phyloP scores from a whole-genome alignment of 2,888 invertebrate species.

The Heteromurus nitidus region DNA sequence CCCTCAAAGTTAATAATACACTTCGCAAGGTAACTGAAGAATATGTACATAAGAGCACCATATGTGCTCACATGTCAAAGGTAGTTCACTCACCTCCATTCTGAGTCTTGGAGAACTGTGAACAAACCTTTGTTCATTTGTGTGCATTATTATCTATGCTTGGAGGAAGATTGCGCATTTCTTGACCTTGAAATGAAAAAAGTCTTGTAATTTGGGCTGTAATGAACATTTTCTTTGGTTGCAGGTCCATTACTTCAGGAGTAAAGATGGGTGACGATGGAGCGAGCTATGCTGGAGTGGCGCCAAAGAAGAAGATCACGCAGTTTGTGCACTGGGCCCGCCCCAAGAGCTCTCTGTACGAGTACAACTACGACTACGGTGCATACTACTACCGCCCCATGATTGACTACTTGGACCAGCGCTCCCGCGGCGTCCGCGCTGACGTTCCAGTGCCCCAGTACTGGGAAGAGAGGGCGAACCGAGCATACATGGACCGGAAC shows the following conservation, averaged over 20 bases:
- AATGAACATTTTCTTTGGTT: slow-evolving; percentile 10
- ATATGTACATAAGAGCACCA: no score
- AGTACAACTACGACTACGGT: slow-evolving; percentile 89
- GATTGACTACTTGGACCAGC: slow-evolving; percentile 85
- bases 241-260: slow-evolving; percentile 46
- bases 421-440: slow-evolving; percentile 66
- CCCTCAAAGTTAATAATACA: no score
- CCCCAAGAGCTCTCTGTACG: slow-evolving; percentile 71
- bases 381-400: slow-evolving; percentile 91
- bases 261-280: slow-evolving; percentile 70
- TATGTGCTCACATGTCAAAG: no score
- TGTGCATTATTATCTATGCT: no score
- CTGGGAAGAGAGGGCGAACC: slow-evolving; percentile 73
- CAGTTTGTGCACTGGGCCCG: slow-evolving; percentile 72
- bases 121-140: no score
- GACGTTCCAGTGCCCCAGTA: slow-evolving; percentile 69
- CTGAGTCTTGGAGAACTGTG: no score
- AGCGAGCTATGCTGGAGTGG: slow-evolving; percentile 69
- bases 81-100: no score
- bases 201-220: no score
- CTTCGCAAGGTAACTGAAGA: no score
- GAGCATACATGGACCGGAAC: slow-evolving; percentile 70
- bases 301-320: slow-evolving; percentile 70
- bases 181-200: no score
- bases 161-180: no score